phyloP scores from a whole-genome alignment of 2,113 vertebrate species.

The Platichthys stellatus region DNA sequence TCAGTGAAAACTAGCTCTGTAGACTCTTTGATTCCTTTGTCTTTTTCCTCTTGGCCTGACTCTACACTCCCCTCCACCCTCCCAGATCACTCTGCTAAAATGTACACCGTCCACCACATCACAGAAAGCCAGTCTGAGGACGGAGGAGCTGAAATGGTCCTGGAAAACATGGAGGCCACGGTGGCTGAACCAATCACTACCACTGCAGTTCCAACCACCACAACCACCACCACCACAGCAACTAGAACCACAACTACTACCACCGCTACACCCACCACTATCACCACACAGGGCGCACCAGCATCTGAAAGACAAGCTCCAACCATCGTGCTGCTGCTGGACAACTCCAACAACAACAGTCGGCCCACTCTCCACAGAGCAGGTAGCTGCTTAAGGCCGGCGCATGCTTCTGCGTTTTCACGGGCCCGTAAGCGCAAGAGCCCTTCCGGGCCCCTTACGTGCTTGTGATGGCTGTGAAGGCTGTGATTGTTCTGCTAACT shows the following conservation, averaged over 20 bases:
- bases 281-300: neutral
- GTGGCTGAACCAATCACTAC: slow-evolving; percentile 34
- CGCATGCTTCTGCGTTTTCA: no score
- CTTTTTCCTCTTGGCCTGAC: neutral
- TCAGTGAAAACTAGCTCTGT: neutral
- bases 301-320: slow-evolving; percentile 69
- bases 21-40: neutral
- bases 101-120: slow-evolving; percentile 68
- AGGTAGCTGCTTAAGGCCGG: slow-evolving; percentile 55
- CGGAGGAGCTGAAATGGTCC: slow-evolving; percentile 64
- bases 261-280: slow-evolving; percentile 34
- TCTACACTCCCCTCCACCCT: neutral
- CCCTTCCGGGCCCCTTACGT: no score
- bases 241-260: slow-evolving; percentile 53
- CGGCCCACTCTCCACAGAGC: slow-evolving; percentile 74
- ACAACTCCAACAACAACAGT: slow-evolving; percentile 80
- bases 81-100: slow-evolving; percentile 82
- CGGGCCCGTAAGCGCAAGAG: no score
- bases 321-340: slow-evolving; percentile 73
- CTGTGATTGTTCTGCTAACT: no score
- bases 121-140: slow-evolving; percentile 77
- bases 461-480: no score
- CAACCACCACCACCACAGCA: slow-evolving; percentile 28
- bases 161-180: slow-evolving; percentile 56
- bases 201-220: slow-evolving; percentile 11